Conservation (phyloP, 2,888 invertebrate species). For the Cryptus armator region DNA sequence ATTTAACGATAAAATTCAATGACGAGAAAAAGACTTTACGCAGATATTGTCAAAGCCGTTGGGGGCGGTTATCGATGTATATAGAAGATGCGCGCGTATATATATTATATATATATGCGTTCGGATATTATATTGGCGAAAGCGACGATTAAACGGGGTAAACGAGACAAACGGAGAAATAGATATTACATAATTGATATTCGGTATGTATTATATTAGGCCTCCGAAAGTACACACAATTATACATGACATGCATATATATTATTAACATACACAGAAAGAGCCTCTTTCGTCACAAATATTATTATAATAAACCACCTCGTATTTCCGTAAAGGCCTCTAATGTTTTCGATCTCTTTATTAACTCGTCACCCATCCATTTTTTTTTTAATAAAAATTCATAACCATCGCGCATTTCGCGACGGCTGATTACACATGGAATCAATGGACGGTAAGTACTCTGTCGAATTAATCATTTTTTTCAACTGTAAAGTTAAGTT, state of each 20-base stretch:
- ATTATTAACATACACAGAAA: constrained; percentile 70
- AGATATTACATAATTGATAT: constrained; percentile 4
- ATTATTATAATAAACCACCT: constrained; percentile 85
- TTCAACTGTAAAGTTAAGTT: not conserved
- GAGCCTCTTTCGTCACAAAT: constrained; percentile 78
- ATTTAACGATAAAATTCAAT: constrained; percentile 8
- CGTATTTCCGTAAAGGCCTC: constrained; percentile 83
- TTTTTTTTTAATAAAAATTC: not conserved
- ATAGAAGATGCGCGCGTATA: constrained; percentile 70
- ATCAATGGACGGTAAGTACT: not conserved
- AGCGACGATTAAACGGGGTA: constrained; percentile 7
- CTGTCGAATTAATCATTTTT: no score
- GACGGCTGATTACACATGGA: not conserved
- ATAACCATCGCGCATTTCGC: not conserved
- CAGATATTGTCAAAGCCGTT: constrained; percentile 72
- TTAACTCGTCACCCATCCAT: not conserved
- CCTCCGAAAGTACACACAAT: constrained; percentile 36
- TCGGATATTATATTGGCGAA: not conserved
- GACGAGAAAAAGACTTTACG: constrained; percentile 51
- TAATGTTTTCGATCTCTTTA: constrained; percentile 16
- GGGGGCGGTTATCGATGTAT: constrained; percentile 82
- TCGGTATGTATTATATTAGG: constrained; percentile 40
- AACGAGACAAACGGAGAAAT: not conserved
- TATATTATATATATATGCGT: constrained; percentile 15
- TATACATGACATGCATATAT: constrained; percentile 71